phyloP scores from a whole-genome alignment of 2,113 vertebrate species.

The Steatornis caripensis region DNA sequence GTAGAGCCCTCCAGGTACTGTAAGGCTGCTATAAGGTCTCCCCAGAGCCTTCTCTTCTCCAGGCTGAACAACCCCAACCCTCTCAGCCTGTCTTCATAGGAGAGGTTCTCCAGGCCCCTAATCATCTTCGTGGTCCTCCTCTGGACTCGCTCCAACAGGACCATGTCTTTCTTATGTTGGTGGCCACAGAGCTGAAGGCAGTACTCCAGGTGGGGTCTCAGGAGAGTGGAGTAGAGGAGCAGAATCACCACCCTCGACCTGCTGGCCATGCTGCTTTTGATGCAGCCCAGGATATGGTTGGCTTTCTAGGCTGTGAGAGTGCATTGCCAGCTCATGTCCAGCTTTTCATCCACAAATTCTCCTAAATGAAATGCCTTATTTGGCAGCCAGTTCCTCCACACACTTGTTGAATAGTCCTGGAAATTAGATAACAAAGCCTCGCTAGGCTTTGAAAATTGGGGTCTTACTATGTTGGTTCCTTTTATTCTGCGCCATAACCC shows the following conservation, averaged over 20 bases:
- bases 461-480: not conserved
- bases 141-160: rapidly evolving
- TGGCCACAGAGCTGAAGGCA: rapidly evolving
- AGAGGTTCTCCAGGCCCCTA: not conserved
- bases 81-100: not conserved
- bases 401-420: not conserved
- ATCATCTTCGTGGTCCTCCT: not conserved
- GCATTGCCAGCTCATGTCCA: not conserved
- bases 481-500: not conserved
- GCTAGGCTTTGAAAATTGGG: not conserved
- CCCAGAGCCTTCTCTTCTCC: not conserved
- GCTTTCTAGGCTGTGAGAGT: not conserved
- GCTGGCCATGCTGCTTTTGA: not conserved
- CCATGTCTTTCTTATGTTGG: not conserved
- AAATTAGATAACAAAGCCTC: not conserved
- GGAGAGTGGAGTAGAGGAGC: rapidly evolving
- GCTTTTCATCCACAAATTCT: not conserved
- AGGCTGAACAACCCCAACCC: not conserved
- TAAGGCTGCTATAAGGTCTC: not conserved
- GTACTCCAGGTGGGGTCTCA: not conserved
- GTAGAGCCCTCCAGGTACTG: not conserved
- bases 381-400: not conserved
- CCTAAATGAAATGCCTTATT: not conserved
- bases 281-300: rapidly evolving
- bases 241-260: not conserved